Evolutionary conservation across 1,140 invertebrate genomes (phyloP).

Genomic region (Araneus ventricosus): DNA sequence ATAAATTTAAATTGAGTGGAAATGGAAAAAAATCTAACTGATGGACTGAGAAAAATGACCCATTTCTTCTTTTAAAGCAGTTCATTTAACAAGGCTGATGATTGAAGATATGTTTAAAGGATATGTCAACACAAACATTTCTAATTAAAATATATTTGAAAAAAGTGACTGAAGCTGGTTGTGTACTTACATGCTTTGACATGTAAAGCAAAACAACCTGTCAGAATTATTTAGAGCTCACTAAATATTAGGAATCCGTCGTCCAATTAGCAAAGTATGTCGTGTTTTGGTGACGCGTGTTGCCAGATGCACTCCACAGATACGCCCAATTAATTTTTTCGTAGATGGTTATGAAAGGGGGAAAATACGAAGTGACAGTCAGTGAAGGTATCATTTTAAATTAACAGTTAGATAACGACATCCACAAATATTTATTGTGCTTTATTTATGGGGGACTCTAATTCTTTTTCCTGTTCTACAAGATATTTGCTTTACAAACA

Average conservation of each 20-base stretch:
- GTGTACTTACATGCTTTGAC: not conserved
- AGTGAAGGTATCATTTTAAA: not conserved
- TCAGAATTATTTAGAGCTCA: not conserved
- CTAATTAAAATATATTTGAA: not conserved
- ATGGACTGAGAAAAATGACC: no score
- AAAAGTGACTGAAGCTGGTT: not conserved
- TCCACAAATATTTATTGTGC: not conserved
- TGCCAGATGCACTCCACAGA: not conserved
- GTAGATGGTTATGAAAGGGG: not conserved
- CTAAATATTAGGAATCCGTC: not conserved
- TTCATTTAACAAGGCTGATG: no score
- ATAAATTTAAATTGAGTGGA: no score
- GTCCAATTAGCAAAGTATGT: not conserved
- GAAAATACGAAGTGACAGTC: not conserved
- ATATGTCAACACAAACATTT: not conserved
- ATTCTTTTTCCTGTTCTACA: not conserved
- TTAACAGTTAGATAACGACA: not conserved
- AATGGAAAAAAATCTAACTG: no score
- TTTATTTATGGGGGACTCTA: not conserved
- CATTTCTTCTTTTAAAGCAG: no score
- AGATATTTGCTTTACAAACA: no score
- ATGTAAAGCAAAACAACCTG: not conserved
- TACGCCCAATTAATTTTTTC: conserved; percentile 7
- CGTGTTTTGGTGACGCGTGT: not conserved
- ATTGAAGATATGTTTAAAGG: no score